Evolutionary conservation across 2,888 invertebrate genomes (phyloP), one percentile per base, ranked within the genome.

Genomic region (Eupithecia dodoneata): DNA sequence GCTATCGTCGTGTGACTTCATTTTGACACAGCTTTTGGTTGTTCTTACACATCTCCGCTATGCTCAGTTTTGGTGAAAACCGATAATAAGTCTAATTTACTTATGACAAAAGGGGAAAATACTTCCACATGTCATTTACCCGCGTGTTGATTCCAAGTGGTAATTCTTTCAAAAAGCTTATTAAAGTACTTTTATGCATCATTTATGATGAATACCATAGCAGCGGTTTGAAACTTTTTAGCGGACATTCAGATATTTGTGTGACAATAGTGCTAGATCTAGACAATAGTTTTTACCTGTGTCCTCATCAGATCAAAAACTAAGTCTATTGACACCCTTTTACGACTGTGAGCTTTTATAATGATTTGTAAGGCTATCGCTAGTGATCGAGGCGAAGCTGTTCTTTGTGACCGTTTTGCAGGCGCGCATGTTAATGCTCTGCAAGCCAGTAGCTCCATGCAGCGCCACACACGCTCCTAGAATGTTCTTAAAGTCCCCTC

Each of bases 401-500:
- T 59, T 2, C 18, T 59, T 7, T 9, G 55, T 59, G 18, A 9
- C 6, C 18, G 55, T 18, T 18, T 59, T 59, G 18, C 55, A 18
- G 9, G 18, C 4, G 3, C 18, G 18, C 52, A 52, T 52, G 15
- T 15, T 2, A 52, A 6, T n/a, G 15, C 52, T n/a, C 52, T n/a
- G 52, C 18, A 59, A 59, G 18, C 9, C 55, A 59, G 55, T 18
- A 18, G 30, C 30, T 4, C 10, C 4, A 63, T 30, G 30, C 30
- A 4, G 4, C 18, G 30, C 30, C 30, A 63, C 63, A 63, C 30
- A 63, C 4, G 9, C 55, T 59, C 3, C 12, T 72, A 55, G 55
- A 66, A 72, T 41, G 72, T 15, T 73, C 73, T 74, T 63, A 74
- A 18, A 66, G 42, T 70, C 13, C 15, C 49, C 69, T 42, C 67